A percentile compares a stretch with the other conserved stretches of the same genome.
phyloP scores from a whole-genome alignment of 2,797 vertebrate genomes.

The Podarcis siculus region DNA sequence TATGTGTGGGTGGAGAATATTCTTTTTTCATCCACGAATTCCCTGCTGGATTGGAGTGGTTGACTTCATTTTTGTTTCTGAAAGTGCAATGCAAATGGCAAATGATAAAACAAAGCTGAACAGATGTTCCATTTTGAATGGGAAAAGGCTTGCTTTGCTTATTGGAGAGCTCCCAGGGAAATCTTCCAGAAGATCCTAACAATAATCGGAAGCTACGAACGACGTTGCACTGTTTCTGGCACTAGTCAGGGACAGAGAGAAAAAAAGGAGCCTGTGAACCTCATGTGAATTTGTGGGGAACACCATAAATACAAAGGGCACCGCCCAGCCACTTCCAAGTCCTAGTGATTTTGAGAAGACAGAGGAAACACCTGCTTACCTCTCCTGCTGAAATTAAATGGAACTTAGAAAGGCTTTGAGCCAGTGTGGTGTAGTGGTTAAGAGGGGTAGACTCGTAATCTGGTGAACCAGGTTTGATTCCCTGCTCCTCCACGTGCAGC shows the following conservation, averaged over 20 bases:
- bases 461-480: too few relatives aligned
- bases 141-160: not conserved
- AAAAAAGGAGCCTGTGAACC: not conserved
- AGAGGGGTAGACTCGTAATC: too few relatives aligned
- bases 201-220: not conserved
- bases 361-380: not conserved
- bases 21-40: not conserved
- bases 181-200: not conserved
- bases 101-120: slow-evolving; percentile 34
- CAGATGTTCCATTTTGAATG: slow-evolving; percentile 15
- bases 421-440: too few relatives aligned
- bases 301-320: slow-evolving; percentile 1
- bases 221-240: not conserved
- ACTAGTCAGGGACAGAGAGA: not conserved
- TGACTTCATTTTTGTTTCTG: not conserved
- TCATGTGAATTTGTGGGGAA: not conserved
- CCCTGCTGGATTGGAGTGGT: not conserved
- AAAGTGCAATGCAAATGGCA: slow-evolving; percentile 25
- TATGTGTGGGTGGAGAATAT: not conserved
- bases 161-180: slow-evolving; percentile 15
- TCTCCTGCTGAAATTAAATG: not conserved
- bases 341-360: not conserved
- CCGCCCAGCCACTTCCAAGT: not conserved
- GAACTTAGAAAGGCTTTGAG: not conserved
- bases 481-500: too few relatives aligned